These are phyloP conservation scores for Nemopilema nomurai DNA, from an alignment of 30 jellyfish, hydroid and myxozoan species.

Conservation along the genomic window DNA sequence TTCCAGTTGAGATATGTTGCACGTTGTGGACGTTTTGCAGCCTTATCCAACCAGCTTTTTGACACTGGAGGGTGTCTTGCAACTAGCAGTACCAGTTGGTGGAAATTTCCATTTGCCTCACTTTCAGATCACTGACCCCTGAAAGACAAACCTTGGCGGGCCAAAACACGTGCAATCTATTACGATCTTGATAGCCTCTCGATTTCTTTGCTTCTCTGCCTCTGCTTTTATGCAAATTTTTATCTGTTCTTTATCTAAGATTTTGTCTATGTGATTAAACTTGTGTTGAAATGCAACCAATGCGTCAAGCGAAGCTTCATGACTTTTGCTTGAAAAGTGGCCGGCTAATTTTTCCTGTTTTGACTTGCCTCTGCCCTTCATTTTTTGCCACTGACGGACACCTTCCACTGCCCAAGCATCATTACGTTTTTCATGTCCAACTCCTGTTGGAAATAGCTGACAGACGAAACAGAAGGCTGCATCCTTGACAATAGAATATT, in stretches of 20 bases:
- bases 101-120: conserved; percentile 65
- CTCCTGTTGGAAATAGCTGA: conserved; percentile 68
- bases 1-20: conserved; percentile 74
- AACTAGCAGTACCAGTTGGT: conserved; percentile 62
- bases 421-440: conserved; percentile 50
- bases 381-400: conserved; percentile 63
- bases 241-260: conserved; percentile 46
- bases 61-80: conserved; percentile 57
- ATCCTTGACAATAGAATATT: conserved; percentile 57
- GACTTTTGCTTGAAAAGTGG: conserved; percentile 45
- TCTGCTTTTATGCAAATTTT: conserved; percentile 65
- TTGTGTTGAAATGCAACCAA: conserved; percentile 48
- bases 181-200: conserved; percentile 68
- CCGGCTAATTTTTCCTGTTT: conserved; percentile 51
- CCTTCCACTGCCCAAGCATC: conserved; percentile 76
- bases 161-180: conserved; percentile 57
- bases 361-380: conserved; percentile 63
- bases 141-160: conserved; percentile 65
- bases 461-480: conserved; percentile 58
- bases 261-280: conserved; percentile 59
- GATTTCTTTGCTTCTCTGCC: conserved; percentile 60
- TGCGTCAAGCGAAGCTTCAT: conserved; percentile 63
- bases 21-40: conserved; percentile 63
- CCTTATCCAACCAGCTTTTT: conserved; percentile 59
- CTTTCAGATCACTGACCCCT: conserved; percentile 61